These are phyloP conservation scores for Eilema depressum DNA, from an alignment of 2,888 invertebrate species.

Conservation along the genomic window DNA sequence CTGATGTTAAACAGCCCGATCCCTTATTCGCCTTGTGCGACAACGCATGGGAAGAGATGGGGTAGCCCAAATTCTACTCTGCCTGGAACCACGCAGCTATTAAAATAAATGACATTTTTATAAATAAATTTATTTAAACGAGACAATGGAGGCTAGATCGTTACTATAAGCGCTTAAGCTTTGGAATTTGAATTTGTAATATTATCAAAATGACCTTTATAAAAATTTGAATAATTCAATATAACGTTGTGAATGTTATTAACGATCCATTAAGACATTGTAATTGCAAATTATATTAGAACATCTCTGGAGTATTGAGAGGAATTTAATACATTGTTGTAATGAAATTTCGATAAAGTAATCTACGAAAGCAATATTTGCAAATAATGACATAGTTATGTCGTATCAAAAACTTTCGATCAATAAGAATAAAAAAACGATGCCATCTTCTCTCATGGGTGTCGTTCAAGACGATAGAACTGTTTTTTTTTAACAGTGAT, in stretches of 20 bases:
- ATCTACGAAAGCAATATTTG: neutral
- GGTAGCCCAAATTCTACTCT: too few species aligned
- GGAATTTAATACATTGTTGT: neutral
- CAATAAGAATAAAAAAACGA: neutral
- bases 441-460: neutral
- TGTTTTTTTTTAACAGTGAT: neutral
- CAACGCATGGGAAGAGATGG: too few species aligned
- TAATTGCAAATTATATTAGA: slow-evolving; percentile 13
- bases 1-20: too few species aligned
- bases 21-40: too few species aligned
- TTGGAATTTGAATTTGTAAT: neutral
- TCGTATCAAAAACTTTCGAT: neutral
- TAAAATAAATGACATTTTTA: neutral
- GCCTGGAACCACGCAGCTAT: too few species aligned
- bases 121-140: neutral
- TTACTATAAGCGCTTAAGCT: neutral
- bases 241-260: neutral
- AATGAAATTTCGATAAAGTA: neutral
- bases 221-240: neutral
- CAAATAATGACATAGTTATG: neutral
- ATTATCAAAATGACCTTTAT: neutral
- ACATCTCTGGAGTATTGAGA: neutral
- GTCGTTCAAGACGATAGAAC: neutral
- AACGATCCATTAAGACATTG: neutral
- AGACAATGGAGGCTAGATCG: neutral